Base-by-base conservation (phyloP, 2,113 vertebrate genomes). In the Epinephelus fuscoguttatus region DNA sequence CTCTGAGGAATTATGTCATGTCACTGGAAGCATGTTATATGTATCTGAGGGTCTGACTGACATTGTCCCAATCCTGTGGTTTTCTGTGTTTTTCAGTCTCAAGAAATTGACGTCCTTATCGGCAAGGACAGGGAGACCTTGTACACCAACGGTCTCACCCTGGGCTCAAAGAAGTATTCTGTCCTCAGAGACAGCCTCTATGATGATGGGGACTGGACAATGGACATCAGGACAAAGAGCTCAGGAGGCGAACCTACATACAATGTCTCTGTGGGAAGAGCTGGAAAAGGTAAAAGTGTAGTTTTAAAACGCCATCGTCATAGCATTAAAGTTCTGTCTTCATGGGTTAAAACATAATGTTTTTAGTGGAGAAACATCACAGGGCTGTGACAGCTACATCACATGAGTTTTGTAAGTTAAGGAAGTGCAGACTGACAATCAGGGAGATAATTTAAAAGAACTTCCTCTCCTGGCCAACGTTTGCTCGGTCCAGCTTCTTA, bases 191-290 rank as follows among this genome's bases (percentile, higher is more conserved):
- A 99, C 95, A 97, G 96, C 93, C 96, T 99, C 61, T 95, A 95
- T 2, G 89, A 96, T 1, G 98, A 99, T 0, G 96, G 94, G 0
- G 97, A 99, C 92, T 97, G 96, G 96, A 99, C 98, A 81, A 99
- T 99, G 98, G 98, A 99, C 94, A 97, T 99, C 95, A 95, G 97
- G 95, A 99, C 98, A 85, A 99, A 99, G 96, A 99, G 98, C 94
- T 96, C 97, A 96, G 97, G 96, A 86, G 98, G 97, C 77, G 98
- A 98, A 93, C 96, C 98, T 3, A 99, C 98, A 23, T 98, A 97
- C 94, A 98, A 98, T 72, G 94, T 99, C 86, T 94, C 97, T 78
- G 96, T 99, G 82, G 98, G 97, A 89, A 97, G 90, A 97, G 97
- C 98, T 78, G 96, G 92, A 82, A 96, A 96, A 98, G 97, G 98